Conservation (phyloP, 2,797 vertebrate species). For the Gouania willdenowi region DNA sequence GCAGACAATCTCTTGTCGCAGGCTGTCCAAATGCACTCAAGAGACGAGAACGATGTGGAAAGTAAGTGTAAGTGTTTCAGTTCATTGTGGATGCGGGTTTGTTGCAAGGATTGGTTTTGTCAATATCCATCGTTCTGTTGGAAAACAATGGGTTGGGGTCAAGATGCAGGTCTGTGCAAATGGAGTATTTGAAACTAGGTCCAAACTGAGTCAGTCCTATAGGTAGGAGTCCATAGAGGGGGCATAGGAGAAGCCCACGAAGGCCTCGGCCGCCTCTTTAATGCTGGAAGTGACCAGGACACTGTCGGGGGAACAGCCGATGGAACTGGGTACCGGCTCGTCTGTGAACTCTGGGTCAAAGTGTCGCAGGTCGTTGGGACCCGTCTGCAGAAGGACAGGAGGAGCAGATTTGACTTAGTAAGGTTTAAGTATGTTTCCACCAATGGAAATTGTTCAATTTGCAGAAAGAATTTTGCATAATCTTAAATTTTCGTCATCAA, state of each 20-base stretch:
- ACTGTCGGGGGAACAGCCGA: constrained; percentile 93
- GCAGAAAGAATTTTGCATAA: neutral
- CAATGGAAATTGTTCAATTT: constrained; percentile 16
- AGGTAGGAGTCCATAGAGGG: constrained; percentile 88
- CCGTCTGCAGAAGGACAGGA: constrained; percentile 71
- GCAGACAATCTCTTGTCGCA: constrained; percentile 22
- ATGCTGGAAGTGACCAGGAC: constrained; percentile 90
- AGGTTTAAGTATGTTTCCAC: constrained; percentile 15
- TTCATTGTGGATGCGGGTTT: constrained; percentile 28
- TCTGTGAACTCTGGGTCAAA: constrained; percentile 98
- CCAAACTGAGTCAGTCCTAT: constrained; percentile 58
- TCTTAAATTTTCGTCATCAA: too few relatives aligned
- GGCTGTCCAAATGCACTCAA: constrained; percentile 24
- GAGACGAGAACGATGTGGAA: constrained; percentile 16
- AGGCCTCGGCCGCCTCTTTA: constrained; percentile 92
- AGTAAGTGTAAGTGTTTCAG: constrained; percentile 28
- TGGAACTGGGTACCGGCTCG: constrained; percentile 94
- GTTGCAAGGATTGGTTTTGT: constrained; percentile 21
- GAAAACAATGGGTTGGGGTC: constrained; percentile 34
- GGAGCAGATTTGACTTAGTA: constrained; percentile 21
- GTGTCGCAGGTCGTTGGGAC: constrained; percentile 92
- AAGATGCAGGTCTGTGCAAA: constrained; percentile 55
- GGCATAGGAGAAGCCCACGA: constrained; percentile 92
- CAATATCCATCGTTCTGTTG: constrained; percentile 32
- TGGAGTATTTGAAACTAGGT: constrained; percentile 37